Evolutionary conservation across 2,888 invertebrate genomes (phyloP).

Genomic region (Drosophila engyochracea): DNA sequence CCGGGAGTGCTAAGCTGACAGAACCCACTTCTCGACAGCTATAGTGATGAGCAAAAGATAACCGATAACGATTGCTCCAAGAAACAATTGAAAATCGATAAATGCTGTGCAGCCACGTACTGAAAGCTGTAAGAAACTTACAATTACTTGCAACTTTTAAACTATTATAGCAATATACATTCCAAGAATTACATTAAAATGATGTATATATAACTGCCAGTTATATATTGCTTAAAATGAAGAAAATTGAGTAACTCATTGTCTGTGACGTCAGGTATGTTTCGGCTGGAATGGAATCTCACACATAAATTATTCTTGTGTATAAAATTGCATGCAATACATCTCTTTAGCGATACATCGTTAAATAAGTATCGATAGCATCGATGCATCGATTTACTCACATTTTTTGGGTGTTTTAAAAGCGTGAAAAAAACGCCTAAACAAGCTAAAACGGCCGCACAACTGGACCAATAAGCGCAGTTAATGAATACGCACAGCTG

Average conservation of each 20-base stretch:
- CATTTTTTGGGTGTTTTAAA: conserved; percentile 78
- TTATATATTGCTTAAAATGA: not conserved
- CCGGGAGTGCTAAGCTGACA: conserved; percentile 33
- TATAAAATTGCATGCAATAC: conserved; percentile 3
- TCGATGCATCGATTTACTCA: conserved; percentile 77
- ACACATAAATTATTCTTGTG: not conserved
- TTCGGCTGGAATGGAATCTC: conserved; percentile 6
- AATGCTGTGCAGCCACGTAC: too few species aligned
- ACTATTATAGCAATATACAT: too few species aligned
- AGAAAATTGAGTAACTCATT: not conserved
- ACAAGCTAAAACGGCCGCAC: conserved; percentile 58
- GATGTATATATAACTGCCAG: not conserved
- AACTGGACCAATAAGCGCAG: conserved; percentile 56
- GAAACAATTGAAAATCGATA: conserved; percentile 1
- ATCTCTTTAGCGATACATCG: conserved; percentile 47
- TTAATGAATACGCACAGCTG: conserved; percentile 33
- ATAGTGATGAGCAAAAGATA: conserved; percentile 11
- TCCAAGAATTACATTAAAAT: not conserved
- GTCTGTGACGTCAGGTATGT: conserved; percentile 18
- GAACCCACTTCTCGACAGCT: conserved; percentile 29
- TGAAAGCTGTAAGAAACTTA: not conserved
- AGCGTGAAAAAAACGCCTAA: conserved; percentile 78
- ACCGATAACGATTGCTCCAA: conserved; percentile 17
- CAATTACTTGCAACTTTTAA: not conserved
- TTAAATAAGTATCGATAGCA: conserved; percentile 60